Evolutionary conservation across 35 echinoderm and acorn worm species (phyloP), one percentile per base, ranked within the genome.

Genomic region (Ptychodera flava): DNA sequence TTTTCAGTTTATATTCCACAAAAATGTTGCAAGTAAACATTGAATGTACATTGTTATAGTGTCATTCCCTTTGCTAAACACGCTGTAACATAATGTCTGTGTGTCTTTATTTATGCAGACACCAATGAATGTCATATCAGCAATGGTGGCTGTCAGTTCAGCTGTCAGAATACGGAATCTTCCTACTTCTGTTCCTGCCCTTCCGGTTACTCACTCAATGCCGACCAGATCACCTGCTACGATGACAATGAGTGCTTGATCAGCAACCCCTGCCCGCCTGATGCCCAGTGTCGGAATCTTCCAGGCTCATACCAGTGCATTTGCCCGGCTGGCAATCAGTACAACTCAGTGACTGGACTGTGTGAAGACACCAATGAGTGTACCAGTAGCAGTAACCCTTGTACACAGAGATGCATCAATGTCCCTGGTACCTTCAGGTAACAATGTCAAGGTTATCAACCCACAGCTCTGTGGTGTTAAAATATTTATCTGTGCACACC

Each of bases 321-420:
- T 22, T 90, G 88, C 77, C 32, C 38, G 6, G 45, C 22, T 28
- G 86, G 86, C 16, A 37, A 34, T 31, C 29, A 80, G n/a, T 88
- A 36, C 37, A 31, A 82, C 38, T 12, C 31, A 14, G 32, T 88
- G 1, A 35, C n/a, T n/a, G 32, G 32, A 32, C 78, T 32, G 16
- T 90, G 89, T 86, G 28, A 38, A 32, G 89, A 90, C 32, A 33
- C 85, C 16, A 32, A 90, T 80, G 89, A 90, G 33, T 90, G 89
- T 75, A 28, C 85, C 33, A 38, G 76, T 1, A 77, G 76, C 0
- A 29, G 31, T 16, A 78, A 83, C 31, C n/a, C 27, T 29, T 90
- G 89, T 38, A 85, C 53, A 37, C 89, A 90, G 84, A 33, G 45
- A 33, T 90, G 89, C 36, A 33, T 85, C 76, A 90, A 90, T 85